Conservation (phyloP, 2,113 vertebrate genomes). For the Arvicanthis niloticus region DNA sequence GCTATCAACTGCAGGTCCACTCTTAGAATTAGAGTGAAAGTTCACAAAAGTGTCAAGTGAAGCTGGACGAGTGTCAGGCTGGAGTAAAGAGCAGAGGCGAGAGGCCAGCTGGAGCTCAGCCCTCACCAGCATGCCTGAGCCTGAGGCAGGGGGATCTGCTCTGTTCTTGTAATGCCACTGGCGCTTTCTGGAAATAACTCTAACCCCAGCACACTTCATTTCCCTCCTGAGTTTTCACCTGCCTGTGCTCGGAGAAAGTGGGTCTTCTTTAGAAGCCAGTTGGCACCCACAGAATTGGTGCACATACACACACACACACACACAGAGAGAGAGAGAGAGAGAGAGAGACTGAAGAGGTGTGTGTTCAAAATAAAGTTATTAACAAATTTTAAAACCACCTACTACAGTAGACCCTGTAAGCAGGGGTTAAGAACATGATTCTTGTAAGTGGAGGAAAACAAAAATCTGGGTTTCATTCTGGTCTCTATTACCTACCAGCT, state of each 20-base stretch:
- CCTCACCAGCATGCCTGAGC: not conserved
- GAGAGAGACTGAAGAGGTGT: not conserved
- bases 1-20: not conserved
- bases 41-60: not conserved
- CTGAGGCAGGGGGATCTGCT: not conserved
- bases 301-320: no score
- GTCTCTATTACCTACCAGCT: not conserved
- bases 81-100: not conserved
- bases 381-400: not conserved
- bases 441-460: not conserved
- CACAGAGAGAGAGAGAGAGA: no score
- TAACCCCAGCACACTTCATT: not conserved
- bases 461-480: not conserved
- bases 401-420: not conserved
- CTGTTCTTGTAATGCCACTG: not conserved
- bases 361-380: not conserved
- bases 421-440: not conserved
- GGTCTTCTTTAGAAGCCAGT: not conserved
- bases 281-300: not conserved
- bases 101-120: not conserved
- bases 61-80: not conserved
- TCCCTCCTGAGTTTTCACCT: slow-evolving; percentile 11
- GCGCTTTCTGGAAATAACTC: not conserved
- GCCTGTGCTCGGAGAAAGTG: not conserved
- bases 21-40: not conserved